Evolutionary conservation across 1,140 invertebrate species (phyloP).

Genomic region (Venustaconcha ellipsiformis): DNA sequence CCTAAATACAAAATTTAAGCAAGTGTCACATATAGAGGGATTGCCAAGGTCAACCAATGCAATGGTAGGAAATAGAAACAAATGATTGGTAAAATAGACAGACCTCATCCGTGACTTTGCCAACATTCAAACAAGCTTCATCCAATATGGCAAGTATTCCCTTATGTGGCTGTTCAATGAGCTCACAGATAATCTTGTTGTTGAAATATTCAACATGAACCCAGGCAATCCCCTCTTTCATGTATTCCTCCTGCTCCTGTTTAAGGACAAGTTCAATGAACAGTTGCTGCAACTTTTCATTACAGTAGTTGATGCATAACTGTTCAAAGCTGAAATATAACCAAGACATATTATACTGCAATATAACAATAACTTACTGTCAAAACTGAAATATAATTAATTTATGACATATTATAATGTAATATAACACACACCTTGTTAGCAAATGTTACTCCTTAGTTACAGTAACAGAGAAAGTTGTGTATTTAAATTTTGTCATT

Average conservation of each 20-base stretch:
- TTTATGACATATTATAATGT: too few relatives aligned
- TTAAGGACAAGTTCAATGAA: conserved; percentile 95
- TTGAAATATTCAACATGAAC: conserved; percentile 88
- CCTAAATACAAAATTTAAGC: not conserved
- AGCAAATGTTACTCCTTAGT: too few relatives aligned
- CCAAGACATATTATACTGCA: too few relatives aligned
- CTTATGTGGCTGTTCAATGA: conserved; percentile 93
- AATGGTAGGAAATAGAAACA: not conserved
- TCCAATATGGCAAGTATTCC: conserved; percentile 94
- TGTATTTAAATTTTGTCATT: too few relatives aligned
- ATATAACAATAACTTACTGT: too few relatives aligned
- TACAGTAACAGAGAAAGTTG: too few relatives aligned
- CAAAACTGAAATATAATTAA: too few relatives aligned
- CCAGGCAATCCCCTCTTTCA: conserved; percentile 92
- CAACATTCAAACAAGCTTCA: conserved; percentile 94
- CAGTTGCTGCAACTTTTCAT: conserved; percentile 95
- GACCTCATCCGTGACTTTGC: conserved; percentile 89
- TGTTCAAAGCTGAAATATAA: conserved; percentile 83
- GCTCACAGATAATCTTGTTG: conserved; percentile 86
- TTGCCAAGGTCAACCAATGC: not conserved
- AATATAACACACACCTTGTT: too few relatives aligned
- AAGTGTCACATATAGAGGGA: not conserved
- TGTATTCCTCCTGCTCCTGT: conserved; percentile 96
- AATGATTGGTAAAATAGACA: conserved; percentile 5
- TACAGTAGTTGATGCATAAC: conserved; percentile 98